A percentile compares a stretch with the other conserved stretches of the same genome.
These are phyloP conservation scores for Drosophila multiciliata DNA, from an alignment of 2,888 invertebrate species.

Conservation along the genomic window DNA sequence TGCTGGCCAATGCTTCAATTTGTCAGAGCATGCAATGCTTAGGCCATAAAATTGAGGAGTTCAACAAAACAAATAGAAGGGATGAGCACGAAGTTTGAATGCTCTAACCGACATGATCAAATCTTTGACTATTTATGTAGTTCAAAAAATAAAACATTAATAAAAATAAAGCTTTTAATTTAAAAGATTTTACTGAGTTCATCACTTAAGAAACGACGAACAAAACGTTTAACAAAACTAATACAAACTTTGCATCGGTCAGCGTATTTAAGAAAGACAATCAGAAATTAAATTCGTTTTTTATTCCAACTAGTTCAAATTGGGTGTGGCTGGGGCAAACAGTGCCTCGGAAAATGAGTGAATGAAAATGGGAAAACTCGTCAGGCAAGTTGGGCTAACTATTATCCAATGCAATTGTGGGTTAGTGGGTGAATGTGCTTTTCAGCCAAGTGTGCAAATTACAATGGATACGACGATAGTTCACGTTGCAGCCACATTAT, in stretches of 20 bases:
- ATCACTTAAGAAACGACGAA: neutral
- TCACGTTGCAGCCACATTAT: slow-evolving; percentile 37
- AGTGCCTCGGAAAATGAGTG: slow-evolving; percentile 38
- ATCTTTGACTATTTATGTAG: neutral
- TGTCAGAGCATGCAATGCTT: slow-evolving; percentile 39
- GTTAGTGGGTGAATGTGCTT: slow-evolving; percentile 79
- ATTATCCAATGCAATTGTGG: slow-evolving; percentile 69
- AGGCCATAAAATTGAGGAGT: slow-evolving; percentile 31
- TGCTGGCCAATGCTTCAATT: slow-evolving; percentile 39
- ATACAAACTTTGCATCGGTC: neutral
- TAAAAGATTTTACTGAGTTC: too few relatives aligned
- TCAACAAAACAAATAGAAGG: neutral
- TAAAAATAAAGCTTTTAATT: neutral
- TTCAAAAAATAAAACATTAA: neutral
- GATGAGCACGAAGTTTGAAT: neutral
- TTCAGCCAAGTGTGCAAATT: slow-evolving; percentile 60
- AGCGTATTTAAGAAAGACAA: slow-evolving; percentile 27
- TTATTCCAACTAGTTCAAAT: slow-evolving; percentile 51
- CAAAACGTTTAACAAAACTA: neutral
- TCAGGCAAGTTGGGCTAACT: slow-evolving; percentile 28
- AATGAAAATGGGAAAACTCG: slow-evolving; percentile 57
- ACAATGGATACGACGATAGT: slow-evolving; percentile 52
- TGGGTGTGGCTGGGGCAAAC: slow-evolving; percentile 49
- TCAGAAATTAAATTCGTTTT: slow-evolving; percentile 33
- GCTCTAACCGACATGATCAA: slow-evolving; percentile 5